Base-by-base conservation (phyloP, 2,113 vertebrate genomes). In the Salvator merianae region DNA sequence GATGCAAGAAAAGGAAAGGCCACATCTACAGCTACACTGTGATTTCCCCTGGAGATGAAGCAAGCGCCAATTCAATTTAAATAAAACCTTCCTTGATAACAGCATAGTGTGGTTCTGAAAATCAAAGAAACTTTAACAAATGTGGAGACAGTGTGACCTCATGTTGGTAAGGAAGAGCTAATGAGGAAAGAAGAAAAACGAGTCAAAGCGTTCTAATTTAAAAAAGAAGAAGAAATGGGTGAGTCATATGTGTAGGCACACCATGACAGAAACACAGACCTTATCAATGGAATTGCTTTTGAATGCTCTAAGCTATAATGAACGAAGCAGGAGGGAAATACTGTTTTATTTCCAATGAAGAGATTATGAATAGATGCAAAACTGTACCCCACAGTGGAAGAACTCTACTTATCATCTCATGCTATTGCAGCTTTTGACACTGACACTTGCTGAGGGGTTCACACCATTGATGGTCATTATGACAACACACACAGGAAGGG, bases 251-350 rank as follows among this genome's bases (percentile, higher is more conserved):
- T 65, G 69, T 82, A 70, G 69, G 81, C 47, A 50, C 13, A 50
- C 18, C 28, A 50, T 32, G 68, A 71, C 30, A 36, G 81, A 83
- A 74, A 83, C 30, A 20, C 43, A 68, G 83, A 50, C 38, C 59
- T 74, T 81, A 80, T 75, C 71, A 85, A 81, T 78, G 85, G 77
- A 72, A 82, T 86, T 63, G 63, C 79, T 72, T 86, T 71, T 50
- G 73, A 82, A 82, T 4, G 22, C 74, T 70, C 22, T 65, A 77
- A 62, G 12, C 74, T 77, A 38, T 77, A 72, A 70, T 72, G 66
- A 78, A 40, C 53, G 16, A 55, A 55, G 53, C 53, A 13, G 16
- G 16, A 55, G 5, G 20, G 36, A 79, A 62, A n/a, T 66, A 38
- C 34, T n/a, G 72, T 77, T 70, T 81, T 69, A 47, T 40, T n/a